Base-by-base conservation (phyloP, 2,888 invertebrate species). In the Oscheius sp. region DNA sequence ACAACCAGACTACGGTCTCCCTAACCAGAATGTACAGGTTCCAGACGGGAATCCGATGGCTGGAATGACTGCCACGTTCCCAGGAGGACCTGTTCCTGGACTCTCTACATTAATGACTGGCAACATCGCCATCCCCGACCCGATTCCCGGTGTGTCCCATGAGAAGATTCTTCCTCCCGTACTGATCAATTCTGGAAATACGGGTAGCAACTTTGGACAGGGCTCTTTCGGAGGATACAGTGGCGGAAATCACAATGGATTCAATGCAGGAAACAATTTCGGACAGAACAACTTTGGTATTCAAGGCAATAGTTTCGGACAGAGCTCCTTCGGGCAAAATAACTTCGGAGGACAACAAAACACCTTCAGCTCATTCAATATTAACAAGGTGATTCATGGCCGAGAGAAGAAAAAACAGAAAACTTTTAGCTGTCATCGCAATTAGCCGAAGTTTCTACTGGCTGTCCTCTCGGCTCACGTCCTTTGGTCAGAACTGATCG, bases 381-480 rank as follows among this genome's bases (percentile, higher is more conserved):
- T 68, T 1, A 37, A 37, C 37, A 13, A 37, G 55, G 55, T 55
- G 11, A 13, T 11, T 66, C 48, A 55, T 21, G 21, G n/a, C 21
- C 11, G 21, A 11, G 5, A 13, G 21, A 2, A 21, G 11, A 58
- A 58, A 10, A 11, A 58, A 2, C 9, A 3, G 5, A 3, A 33
- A 58, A 7, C n/a, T 53, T 68, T 37, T 21, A 68, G 68, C 37
- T 68, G 13, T 55, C 68, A 21, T 68, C 68, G 21, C 68, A 68
- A 21, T 37, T 68, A 33, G 53, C 68, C 7, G 68, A 68, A 55
- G 55, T 68, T 5, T 13, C 68, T 3, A 55, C 75, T 48, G 79
- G 84, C 48, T 81, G 81, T 62, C 83, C 83, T 13, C 74, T 78
- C 4, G 83, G 83, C 47, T 83, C 84, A 10, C 76, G 83, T 2